A percentile compares a stretch with the other conserved stretches of the same genome.
phyloP scores from a whole-genome alignment of 2,797 vertebrate genomes.

The Trichosurus vulpecula region DNA sequence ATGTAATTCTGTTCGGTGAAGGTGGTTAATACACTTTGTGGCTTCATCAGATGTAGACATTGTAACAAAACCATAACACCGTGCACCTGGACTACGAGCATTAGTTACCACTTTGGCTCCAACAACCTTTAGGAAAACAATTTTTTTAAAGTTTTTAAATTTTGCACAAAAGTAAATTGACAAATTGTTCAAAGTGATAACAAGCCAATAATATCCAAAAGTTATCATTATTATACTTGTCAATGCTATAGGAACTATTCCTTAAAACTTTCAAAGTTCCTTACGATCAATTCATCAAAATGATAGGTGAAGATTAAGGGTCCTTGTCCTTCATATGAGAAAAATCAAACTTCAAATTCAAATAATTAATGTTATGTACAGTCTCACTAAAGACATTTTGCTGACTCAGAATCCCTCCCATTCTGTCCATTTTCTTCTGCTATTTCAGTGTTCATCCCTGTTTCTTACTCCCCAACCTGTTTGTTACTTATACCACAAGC shows the following conservation, averaged over 20 bases:
- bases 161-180: background rate
- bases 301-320: background rate
- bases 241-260: background rate
- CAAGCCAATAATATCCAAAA: background rate
- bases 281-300: background rate
- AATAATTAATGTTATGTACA: background rate
- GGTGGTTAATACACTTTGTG: conserved; percentile 94
- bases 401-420: background rate
- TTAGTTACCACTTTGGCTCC: conserved; percentile 99
- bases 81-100: conserved; percentile 96
- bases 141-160: background rate
- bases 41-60: conserved; percentile 96
- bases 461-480: background rate
- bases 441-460: background rate
- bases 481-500: background rate
- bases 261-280: background rate
- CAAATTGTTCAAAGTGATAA: background rate
- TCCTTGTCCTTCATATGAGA: background rate
- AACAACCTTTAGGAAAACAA: conserved; percentile 88
- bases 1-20: conserved; percentile 96
- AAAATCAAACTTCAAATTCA: background rate
- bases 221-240: background rate
- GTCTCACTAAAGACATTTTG: background rate
- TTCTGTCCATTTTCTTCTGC: background rate
- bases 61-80: conserved; percentile 98